Conservation (phyloP, 2,888 invertebrate species). For the Heteromurus nitidus region DNA sequence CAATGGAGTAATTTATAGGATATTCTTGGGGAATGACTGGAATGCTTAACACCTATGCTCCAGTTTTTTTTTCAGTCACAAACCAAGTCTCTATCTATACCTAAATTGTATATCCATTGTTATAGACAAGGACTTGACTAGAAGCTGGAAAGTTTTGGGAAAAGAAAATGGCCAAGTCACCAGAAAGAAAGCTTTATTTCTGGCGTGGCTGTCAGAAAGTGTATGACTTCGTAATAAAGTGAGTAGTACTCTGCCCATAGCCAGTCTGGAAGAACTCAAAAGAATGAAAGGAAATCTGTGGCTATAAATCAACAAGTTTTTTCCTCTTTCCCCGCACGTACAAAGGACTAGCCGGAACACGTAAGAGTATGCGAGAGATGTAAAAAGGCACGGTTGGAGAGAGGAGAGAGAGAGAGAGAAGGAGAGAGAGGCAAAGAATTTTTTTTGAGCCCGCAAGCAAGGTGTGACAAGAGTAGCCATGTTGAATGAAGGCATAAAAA, state of each 20-base stretch:
- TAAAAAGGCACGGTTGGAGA: not conserved
- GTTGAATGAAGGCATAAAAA: constrained; percentile 2
- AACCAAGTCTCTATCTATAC: too few relatives aligned
- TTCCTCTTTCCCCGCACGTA: not conserved
- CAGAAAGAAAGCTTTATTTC: not conserved
- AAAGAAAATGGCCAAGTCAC: not conserved
- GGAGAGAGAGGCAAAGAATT: too few relatives aligned
- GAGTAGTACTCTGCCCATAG: not conserved
- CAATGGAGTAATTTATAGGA: not conserved
- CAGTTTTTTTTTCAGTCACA: too few relatives aligned
- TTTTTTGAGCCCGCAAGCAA: too few relatives aligned
- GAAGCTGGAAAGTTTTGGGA: too few relatives aligned
- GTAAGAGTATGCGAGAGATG: not conserved
- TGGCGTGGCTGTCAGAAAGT: constrained; percentile 12
- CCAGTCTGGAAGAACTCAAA: not conserved
- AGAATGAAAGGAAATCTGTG: constrained; percentile 38
- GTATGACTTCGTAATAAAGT: constrained; percentile 23
- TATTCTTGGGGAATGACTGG: not conserved
- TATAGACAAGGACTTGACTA: too few relatives aligned
- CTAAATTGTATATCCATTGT: too few relatives aligned
- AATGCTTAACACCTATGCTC: not conserved
- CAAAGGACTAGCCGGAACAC: not conserved
- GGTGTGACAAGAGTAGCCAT: constrained; percentile 30
- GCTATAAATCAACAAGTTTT: constrained; percentile 57
- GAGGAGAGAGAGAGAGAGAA: too few relatives aligned